These are phyloP conservation scores for Arion vulgaris DNA, from an alignment of 1,140 invertebrate species.

Conservation along the genomic window DNA sequence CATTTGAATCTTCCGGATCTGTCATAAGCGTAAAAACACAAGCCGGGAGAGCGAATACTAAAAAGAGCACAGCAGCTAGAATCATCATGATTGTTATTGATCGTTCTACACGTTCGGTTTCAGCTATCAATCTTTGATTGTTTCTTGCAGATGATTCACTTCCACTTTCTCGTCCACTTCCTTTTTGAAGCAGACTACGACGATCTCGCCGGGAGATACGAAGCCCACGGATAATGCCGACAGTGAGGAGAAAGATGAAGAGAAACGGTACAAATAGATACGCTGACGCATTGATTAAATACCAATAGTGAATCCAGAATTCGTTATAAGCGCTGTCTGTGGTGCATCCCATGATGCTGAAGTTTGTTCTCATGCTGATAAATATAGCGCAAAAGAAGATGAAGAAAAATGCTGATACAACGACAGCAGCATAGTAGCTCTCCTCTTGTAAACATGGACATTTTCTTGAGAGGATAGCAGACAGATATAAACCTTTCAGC, in stretches of 20 bases:
- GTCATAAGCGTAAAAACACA: constrained; percentile 53
- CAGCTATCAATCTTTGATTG: constrained; percentile 38
- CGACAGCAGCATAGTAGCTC: constrained; percentile 32
- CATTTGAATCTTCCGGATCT: background rate
- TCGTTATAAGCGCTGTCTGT: constrained; percentile 29
- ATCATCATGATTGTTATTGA: constrained; percentile 60
- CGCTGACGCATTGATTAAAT: constrained; percentile 54
- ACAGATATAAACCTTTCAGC: constrained; percentile 60
- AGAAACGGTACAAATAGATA: constrained; percentile 55
- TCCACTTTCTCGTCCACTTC: background rate
- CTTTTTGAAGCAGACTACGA: constrained; percentile 21
- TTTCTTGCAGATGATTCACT: constrained; percentile 25
- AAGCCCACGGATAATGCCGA: constrained; percentile 54
- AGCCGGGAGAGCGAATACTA: constrained; percentile 54
- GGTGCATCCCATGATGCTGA: constrained; percentile 32
- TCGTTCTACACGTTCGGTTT: constrained; percentile 48
- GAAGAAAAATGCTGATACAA: constrained; percentile 42
- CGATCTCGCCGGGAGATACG: constrained; percentile 42
- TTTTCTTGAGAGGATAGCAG: constrained; percentile 56
- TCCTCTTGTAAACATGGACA: constrained; percentile 48
- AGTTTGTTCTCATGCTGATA: constrained; percentile 39
- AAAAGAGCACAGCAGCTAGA: constrained; percentile 51
- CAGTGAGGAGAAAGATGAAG: constrained; percentile 50
- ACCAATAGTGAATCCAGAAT: constrained; percentile 48
- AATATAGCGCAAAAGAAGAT: constrained; percentile 49